Evolutionary conservation across 1,140 invertebrate species (phyloP).

Genomic region (Trichonephila clavata): DNA sequence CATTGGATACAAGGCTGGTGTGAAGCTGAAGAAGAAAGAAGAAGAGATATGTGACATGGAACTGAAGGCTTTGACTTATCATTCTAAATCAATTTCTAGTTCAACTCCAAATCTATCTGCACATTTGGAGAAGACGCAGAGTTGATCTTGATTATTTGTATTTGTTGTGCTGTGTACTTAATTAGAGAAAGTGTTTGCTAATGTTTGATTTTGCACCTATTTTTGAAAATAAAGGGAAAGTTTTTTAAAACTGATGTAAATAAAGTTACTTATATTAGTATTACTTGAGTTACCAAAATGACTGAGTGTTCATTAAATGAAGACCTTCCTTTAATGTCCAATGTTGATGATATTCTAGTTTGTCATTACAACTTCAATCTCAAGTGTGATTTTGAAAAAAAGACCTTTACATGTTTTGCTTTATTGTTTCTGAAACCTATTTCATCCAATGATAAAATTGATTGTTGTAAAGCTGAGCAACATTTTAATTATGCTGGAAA

Average conservation of each 20-base stretch:
- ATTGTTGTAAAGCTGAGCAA: background rate
- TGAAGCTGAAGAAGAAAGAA: slow-evolving; percentile 37
- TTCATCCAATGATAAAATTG: background rate
- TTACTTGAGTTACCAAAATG: slow-evolving; percentile 19
- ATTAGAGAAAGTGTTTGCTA: too few species aligned
- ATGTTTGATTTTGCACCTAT: too few species aligned
- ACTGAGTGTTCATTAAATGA: slow-evolving; percentile 60
- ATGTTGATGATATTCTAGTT: slow-evolving; percentile 79
- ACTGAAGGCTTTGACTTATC: slow-evolving; percentile 52
- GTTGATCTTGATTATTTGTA: background rate
- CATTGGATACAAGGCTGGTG: slow-evolving; percentile 52
- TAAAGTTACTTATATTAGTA: background rate
- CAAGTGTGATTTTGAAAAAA: slow-evolving; percentile 75
- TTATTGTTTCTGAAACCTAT: slow-evolving; percentile 77
- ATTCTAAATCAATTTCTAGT: background rate
- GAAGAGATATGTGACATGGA: background rate
- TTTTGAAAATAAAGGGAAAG: too few species aligned
- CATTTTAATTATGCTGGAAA: background rate
- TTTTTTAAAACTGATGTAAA: background rate
- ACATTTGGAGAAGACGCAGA: background rate
- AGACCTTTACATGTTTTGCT: slow-evolving; percentile 78
- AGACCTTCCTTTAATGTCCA: slow-evolving; percentile 80
- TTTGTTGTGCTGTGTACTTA: too few species aligned
- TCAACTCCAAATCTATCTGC: slow-evolving; percentile 54
- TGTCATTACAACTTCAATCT: slow-evolving; percentile 78